Percentiles rank a stretch among this genome's conserved stretches.
phyloP scores from a whole-genome alignment of 23 tunicate species.

The Styela clava region DNA sequence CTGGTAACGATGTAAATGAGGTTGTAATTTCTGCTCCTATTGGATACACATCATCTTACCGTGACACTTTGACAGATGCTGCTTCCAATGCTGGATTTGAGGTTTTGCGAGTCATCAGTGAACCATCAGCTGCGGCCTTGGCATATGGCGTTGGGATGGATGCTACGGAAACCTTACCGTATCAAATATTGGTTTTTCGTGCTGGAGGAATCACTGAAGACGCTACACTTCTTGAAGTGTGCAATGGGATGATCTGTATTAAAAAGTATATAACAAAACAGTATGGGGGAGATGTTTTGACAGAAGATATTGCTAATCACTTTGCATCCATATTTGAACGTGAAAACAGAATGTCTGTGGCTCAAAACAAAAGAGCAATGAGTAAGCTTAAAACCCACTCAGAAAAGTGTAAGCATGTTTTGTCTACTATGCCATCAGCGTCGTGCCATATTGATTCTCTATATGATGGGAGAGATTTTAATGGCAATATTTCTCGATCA shows the following conservation, averaged over 20 bases:
- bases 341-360: neutral
- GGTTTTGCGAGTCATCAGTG: conserved; percentile 21
- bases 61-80: neutral
- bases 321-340: conserved; percentile 22
- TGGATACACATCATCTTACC: neutral
- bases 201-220: conserved; percentile 26
- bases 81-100: conserved; percentile 31
- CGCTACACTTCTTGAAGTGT: neutral
- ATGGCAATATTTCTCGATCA: conserved; percentile 17
- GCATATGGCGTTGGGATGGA: conserved; percentile 21
- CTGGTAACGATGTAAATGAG: conserved; percentile 23
- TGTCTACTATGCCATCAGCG: conserved; percentile 26
- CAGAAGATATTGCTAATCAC: conserved; percentile 27
- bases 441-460: conserved; percentile 26
- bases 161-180: neutral
- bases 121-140: conserved; percentile 22
- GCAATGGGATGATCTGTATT: conserved; percentile 11
- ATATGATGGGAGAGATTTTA: conserved; percentile 27
- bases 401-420: conserved; percentile 27
- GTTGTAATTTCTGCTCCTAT: conserved; percentile 23
- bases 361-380: conserved; percentile 7
- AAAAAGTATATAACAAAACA: neutral
- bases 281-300: conserved; percentile 16
- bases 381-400: conserved; percentile 12
- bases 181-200: conserved; percentile 22